Percentiles rank a stretch among this genome's conserved stretches.
Conservation (phyloP, 2,797 vertebrate genomes). For the Anomalospiza imberbis region DNA sequence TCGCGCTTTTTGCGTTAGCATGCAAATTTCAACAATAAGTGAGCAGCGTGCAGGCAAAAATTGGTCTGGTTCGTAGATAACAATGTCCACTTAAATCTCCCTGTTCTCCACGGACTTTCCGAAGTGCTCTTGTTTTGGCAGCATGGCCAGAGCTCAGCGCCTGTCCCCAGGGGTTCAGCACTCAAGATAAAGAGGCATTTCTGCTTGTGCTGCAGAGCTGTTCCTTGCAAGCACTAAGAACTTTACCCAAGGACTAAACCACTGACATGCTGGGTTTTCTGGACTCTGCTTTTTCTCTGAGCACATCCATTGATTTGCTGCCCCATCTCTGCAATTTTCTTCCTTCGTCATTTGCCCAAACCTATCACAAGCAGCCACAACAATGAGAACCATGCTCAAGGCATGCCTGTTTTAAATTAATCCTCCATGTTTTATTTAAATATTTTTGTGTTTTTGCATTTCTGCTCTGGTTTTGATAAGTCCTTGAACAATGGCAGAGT, state of each 20-base stretch:
- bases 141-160: neutral
- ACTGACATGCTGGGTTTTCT: neutral
- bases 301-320: neutral
- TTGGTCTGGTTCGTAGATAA: neutral
- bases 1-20: rapidly evolving
- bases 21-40: neutral
- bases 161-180: neutral
- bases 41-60: neutral
- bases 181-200: neutral
- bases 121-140: neutral
- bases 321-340: neutral
- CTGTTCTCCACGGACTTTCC: neutral
- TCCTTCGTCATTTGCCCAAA: neutral
- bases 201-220: neutral
- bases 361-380: neutral
- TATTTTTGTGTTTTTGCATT: neutral
- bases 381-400: neutral
- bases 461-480: neutral
- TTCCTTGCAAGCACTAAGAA: neutral
- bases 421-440: neutral
- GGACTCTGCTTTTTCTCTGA: neutral
- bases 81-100: too few relatives aligned
- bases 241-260: neutral
- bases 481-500: neutral
- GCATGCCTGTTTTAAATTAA: neutral